These are phyloP conservation scores for Hirtodrosophila alboralis DNA, from an alignment of 2,888 invertebrate genomes.

Conservation along the genomic window DNA sequence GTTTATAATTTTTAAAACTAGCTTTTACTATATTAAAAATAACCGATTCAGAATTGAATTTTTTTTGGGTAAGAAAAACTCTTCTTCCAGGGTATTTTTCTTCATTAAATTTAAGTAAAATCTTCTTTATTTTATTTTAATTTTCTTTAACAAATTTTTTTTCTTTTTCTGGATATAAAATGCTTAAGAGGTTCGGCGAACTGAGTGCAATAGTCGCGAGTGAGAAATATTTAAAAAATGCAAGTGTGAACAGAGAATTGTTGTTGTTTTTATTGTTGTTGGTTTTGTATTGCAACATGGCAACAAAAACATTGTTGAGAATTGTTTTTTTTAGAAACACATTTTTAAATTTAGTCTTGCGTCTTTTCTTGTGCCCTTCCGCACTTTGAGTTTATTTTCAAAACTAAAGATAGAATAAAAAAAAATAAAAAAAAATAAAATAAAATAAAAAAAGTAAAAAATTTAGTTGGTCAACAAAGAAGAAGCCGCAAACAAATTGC, in stretches of 20 bases:
- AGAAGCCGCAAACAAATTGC: slow-evolving; percentile 32
- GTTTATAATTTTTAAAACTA: too few relatives aligned
- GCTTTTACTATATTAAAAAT: too few relatives aligned
- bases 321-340: slow-evolving; percentile 30
- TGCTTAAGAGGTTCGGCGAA: slow-evolving; percentile 41
- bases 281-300: slow-evolving; percentile 43
- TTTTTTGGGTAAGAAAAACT: too few relatives aligned
- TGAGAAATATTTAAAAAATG: slow-evolving; percentile 28
- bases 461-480: slow-evolving; percentile 31
- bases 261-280: slow-evolving; percentile 4
- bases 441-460: slow-evolving; percentile 2
- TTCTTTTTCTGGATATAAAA: slow-evolving; percentile 21
- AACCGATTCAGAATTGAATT: too few relatives aligned
- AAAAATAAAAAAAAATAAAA: slow-evolving; percentile 1
- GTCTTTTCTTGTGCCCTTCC: background rate
- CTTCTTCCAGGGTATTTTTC: slow-evolving; percentile 8
- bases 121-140: background rate
- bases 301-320: slow-evolving; percentile 33
- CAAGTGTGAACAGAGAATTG: background rate
- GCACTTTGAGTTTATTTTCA: slow-evolving; percentile 11
- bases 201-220: slow-evolving; percentile 19
- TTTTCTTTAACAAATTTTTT: slow-evolving; percentile 7
- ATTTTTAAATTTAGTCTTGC: slow-evolving; percentile 38
- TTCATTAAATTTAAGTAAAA: background rate
- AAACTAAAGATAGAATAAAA: slow-evolving; percentile 14